Base-by-base conservation (phyloP, 2,113 vertebrate species). In the Scomber scombrus region DNA sequence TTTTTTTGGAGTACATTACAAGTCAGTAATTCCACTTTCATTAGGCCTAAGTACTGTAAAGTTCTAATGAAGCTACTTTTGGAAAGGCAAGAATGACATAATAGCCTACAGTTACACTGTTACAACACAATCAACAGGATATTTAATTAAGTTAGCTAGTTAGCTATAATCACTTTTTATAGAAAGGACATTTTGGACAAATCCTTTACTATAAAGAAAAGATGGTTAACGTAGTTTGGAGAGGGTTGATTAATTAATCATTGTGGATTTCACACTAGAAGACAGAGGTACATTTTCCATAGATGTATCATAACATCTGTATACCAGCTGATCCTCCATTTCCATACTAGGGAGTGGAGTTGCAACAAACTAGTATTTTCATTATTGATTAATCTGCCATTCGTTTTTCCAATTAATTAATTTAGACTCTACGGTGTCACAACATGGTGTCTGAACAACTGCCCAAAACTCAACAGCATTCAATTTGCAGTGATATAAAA, bases 1-100 rank as follows among this genome's bases (percentile, higher is more conserved):
- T 78, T 74, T 74, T 62, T 85, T 67, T 50, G 43, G 57, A 76
- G 70, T 76, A 64, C 60, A 80, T 83, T 79, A 67, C 40, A 76
- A 81, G 73, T 79, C 50, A 78, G 60, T 57, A 58, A 62, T 75
- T 85, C 54, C 56, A 71, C 66, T 81, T 84, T 73, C 66, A 75
- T 88, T 69, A 75, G 51, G 23, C 21, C n/a, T 54, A 57, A 75
- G 26, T 66, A 73, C 58, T 81, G 61, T 76, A 63, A 62, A 72
- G 51, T 64, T 71, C 18, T 75, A 69, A 54, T 52, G 16, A 86
- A 65, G 46, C 29, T 75, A 5, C 11, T 11, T 63, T 26, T 47
- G 58, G 75, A 88, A 68, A 74, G 19, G 34, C 50, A 73, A 13
- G 2, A 64, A 69, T 78, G 40, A 55, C 31, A 68, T 31, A 18